phyloP scores from a whole-genome alignment of 2,113 vertebrate species.

The Aythya baeri region DNA sequence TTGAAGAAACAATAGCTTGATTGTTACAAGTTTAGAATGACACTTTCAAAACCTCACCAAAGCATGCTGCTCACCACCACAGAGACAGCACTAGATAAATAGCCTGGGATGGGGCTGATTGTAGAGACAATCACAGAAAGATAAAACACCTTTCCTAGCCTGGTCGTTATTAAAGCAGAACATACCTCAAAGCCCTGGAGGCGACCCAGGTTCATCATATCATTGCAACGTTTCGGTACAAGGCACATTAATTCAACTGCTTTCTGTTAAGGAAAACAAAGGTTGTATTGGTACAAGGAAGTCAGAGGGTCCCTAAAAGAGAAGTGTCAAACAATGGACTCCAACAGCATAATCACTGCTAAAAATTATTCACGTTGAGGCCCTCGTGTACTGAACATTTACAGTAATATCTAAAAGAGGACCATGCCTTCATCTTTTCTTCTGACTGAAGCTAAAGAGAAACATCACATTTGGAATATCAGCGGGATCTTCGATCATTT shows the following conservation, averaged over 20 bases:
- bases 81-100: not conserved
- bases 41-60: not conserved
- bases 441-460: not conserved
- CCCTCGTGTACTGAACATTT: not conserved
- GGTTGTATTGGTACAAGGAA: not conserved
- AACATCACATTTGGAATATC: not conserved
- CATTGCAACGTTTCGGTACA: constrained; percentile 98
- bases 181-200: constrained; percentile 96
- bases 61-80: not conserved
- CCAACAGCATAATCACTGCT: not conserved
- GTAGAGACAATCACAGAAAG: not conserved
- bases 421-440: not conserved
- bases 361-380: not conserved
- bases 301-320: not conserved
- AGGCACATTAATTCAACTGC: constrained; percentile 95
- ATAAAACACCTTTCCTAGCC: not conserved
- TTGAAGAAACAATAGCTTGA: not conserved
- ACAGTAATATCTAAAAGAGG: not conserved
- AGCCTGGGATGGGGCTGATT: not conserved
- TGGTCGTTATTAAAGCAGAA: not conserved
- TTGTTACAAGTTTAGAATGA: not conserved
- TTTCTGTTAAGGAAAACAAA: constrained; percentile 76
- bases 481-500: not conserved
- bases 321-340: not conserved
- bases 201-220: constrained; percentile 99